These are phyloP conservation scores for Hydractinia echinata DNA, from an alignment of 30 jellyfish, hydroid and myxozoan genomes.

Conservation along the genomic window DNA sequence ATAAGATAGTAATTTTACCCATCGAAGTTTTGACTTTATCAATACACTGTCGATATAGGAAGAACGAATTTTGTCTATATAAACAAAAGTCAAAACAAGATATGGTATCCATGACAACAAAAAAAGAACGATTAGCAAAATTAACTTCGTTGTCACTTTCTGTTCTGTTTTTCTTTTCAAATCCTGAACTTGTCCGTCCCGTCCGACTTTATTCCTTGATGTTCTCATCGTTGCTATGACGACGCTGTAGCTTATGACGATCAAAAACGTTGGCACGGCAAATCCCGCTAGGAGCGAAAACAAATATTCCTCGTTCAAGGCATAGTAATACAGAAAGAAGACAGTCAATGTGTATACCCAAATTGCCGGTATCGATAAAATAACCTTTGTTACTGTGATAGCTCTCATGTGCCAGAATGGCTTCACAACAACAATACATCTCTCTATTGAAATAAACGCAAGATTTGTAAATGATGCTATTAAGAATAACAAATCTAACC, in stretches of 20 bases:
- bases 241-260: background rate
- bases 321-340: conserved; percentile 2
- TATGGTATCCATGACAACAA: conserved; percentile 24
- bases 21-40: background rate
- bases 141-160: conserved; percentile 17
- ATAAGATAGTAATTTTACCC: conserved; percentile 19
- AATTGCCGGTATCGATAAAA: conserved; percentile 14
- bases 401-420: conserved; percentile 20
- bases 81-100: background rate
- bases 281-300: background rate
- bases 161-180: conserved; percentile 8
- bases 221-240: background rate
- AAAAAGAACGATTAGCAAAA: background rate
- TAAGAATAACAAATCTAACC: conserved; percentile 9
- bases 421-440: conserved; percentile 14
- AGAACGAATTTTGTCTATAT: background rate
- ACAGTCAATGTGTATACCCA: conserved; percentile 14
- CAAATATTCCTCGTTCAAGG: background rate
- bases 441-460: conserved; percentile 18
- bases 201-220: background rate
- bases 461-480: conserved; percentile 19
- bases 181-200: background rate
- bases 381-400: background rate
- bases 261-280: background rate
- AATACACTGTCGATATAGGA: background rate